phyloP scores from a whole-genome alignment of 2,888 invertebrate genomes.

The Dysmachus trigonus region DNA sequence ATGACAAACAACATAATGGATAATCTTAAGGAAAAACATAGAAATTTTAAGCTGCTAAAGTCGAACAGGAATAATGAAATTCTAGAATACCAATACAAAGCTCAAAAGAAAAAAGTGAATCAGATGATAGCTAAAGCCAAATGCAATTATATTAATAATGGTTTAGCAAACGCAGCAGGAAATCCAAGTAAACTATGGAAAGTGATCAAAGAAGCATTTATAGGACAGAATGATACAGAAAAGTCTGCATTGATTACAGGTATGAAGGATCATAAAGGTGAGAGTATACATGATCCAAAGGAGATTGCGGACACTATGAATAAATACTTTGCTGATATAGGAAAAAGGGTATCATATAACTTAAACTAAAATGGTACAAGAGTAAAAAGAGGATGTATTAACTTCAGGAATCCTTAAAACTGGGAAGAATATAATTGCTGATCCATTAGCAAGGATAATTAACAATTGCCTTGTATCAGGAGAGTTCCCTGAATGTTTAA shows the following conservation, averaged over 20 bases:
- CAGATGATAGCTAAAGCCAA: no score
- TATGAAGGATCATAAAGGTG: not conserved
- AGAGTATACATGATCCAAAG: not conserved
- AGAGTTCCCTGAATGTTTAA: no score
- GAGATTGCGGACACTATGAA: not conserved
- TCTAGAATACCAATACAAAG: not conserved
- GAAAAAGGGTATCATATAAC: not conserved
- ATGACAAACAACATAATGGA: not conserved
- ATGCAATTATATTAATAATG: no score
- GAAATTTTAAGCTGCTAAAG: not conserved
- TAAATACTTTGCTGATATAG: not conserved
- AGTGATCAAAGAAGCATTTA: not conserved
- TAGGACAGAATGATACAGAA: not conserved
- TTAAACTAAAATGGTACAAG: not conserved
- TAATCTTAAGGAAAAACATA: not conserved
- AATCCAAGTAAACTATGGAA: no score
- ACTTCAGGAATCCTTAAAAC: not conserved
- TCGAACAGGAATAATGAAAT: not conserved
- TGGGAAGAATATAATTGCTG: not conserved
- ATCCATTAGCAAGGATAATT: no score
- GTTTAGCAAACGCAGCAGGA: no score
- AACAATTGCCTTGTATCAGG: no score
- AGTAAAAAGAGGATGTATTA: not conserved
- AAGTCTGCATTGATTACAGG: not conserved
- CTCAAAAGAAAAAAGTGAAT: no score